Base-by-base conservation (phyloP, 2,888 invertebrate genomes). In the Sclerodermus sp. region DNA sequence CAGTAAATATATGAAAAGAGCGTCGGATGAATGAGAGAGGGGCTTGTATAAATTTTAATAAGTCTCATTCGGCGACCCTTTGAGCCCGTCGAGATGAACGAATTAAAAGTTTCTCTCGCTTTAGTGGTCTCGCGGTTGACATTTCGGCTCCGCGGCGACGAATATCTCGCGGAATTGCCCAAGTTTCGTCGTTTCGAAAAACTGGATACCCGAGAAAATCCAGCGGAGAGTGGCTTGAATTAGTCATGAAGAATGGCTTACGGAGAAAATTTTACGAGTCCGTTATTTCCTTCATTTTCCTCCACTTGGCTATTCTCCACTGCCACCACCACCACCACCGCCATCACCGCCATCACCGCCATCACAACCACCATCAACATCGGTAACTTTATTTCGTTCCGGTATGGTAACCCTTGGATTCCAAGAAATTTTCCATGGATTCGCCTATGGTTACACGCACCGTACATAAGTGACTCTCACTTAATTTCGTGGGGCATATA, bases 11-110 rank as follows among this genome's bases (percentile, higher is more conserved):
- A 9, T 18, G 47, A 46, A 55, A 55, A 49, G 49, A 51, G 50
- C 51, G 52, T 44, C 45, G 49, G 23, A 8, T 23, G 4, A 23
- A 23, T 23, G 23, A 23, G 45, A 51, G 55, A 51, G 55, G 59
- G 58, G 58, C 64, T 50, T 54, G 66, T 66, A 72, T 77, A 75
- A 74, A 77, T 77, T 77, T 77, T 77, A 77, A 77, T 76, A 73
- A 76, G 71, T 67, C 71, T 60, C 66, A 69, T 65, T 66, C 67
- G 60, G 57, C 62, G 70, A 74, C 77, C 77, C 77, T 75, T 77
- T 73, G 73, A 73, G 70, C 67, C 67, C 61, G 54, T 58, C 61
- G 69, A 74, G 76, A 76, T 76, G 73, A 77, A 74, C 73, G 71
- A 76, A 76, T 77, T 77, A 77, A 77, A 77, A 77, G 76, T 77